phyloP scores from a whole-genome alignment of 2,888 invertebrate species.

The Calephelis perditalis region DNA sequence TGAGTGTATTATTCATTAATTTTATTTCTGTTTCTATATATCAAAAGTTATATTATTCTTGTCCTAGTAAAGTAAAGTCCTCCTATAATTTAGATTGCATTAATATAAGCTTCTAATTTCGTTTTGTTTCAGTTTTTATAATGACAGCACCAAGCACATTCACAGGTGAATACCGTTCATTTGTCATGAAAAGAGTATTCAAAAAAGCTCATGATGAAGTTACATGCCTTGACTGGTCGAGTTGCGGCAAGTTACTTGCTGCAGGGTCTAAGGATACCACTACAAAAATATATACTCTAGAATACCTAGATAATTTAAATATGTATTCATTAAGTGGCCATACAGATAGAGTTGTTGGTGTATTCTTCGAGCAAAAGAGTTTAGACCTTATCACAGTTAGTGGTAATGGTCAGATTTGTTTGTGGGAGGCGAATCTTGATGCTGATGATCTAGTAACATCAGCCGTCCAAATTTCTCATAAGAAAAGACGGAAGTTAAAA shows the following conservation, averaged over 20 bases:
- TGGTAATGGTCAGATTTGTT: slow-evolving; percentile 88
- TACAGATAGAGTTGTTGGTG: slow-evolving; percentile 88
- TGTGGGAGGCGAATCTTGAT: slow-evolving; percentile 92
- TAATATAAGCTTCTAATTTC: too few relatives aligned
- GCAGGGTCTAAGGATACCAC: slow-evolving; percentile 94
- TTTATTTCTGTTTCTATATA: too few relatives aligned
- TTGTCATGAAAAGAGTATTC: slow-evolving; percentile 89
- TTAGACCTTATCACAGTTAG: slow-evolving; percentile 91
- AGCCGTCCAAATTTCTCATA: slow-evolving; percentile 70
- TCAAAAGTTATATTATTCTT: too few relatives aligned
- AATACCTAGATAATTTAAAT: slow-evolving; percentile 85
- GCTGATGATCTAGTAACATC: slow-evolving; percentile 81
- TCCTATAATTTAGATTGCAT: too few relatives aligned
- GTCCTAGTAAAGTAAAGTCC: too few relatives aligned
- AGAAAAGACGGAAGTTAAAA: slow-evolving; percentile 57
- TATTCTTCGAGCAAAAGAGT: slow-evolving; percentile 92
- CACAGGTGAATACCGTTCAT: slow-evolving; percentile 91
- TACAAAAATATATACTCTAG: slow-evolving; percentile 89
- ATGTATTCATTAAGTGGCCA: slow-evolving; percentile 90
- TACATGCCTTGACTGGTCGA: slow-evolving; percentile 94
- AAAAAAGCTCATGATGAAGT: slow-evolving; percentile 90
- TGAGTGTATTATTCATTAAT: too few relatives aligned
- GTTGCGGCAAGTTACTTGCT: slow-evolving; percentile 92
- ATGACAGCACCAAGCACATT: slow-evolving; percentile 91
- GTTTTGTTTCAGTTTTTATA: slow-evolving; percentile 81